Percentiles rank a stretch among this genome's conserved stretches.
Conservation (phyloP, 2,888 invertebrate species). For the Tyria jacobaeae region DNA sequence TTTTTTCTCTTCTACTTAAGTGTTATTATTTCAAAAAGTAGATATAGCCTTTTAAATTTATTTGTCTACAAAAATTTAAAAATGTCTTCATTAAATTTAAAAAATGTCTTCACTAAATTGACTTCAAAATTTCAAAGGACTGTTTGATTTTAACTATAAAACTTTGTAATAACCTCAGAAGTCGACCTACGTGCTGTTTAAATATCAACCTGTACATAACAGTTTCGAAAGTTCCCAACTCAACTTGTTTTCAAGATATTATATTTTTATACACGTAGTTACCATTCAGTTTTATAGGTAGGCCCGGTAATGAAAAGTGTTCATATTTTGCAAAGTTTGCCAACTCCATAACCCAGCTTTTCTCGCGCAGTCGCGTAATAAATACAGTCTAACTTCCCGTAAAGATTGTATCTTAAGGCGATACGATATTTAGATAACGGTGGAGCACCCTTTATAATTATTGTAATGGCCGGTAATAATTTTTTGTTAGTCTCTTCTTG, state of each 20-base stretch:
- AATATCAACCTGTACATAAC: slow-evolving; percentile 15
- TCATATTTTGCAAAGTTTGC: slow-evolving; percentile 45
- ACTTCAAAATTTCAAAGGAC: neutral
- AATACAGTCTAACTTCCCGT: slow-evolving; percentile 35
- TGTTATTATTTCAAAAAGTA: too few species aligned
- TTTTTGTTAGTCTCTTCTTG: slow-evolving; percentile 37
- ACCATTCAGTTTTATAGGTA: slow-evolving; percentile 46
- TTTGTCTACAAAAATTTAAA: too few species aligned
- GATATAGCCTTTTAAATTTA: too few species aligned
- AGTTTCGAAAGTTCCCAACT: slow-evolving; percentile 10
- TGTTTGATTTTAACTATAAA: neutral
- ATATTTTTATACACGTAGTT: slow-evolving; percentile 39
- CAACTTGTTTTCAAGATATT: slow-evolving; percentile 32
- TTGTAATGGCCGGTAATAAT: slow-evolving; percentile 37
- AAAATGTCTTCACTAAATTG: neutral
- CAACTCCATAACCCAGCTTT: slow-evolving; percentile 30
- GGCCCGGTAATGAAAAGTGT: slow-evolving; percentile 47
- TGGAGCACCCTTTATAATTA: slow-evolving; percentile 40
- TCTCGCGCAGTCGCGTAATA: slow-evolving; percentile 32
- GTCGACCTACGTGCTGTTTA: neutral
- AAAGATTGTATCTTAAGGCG: slow-evolving; percentile 46
- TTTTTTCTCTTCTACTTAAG: too few species aligned
- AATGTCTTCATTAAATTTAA: too few species aligned
- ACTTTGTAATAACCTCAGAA: neutral
- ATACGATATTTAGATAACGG: slow-evolving; percentile 44